Percentiles rank a stretch among this genome's conserved stretches.
phyloP scores from a whole-genome alignment of 2,113 vertebrate species.

The Taxidea taxus region DNA sequence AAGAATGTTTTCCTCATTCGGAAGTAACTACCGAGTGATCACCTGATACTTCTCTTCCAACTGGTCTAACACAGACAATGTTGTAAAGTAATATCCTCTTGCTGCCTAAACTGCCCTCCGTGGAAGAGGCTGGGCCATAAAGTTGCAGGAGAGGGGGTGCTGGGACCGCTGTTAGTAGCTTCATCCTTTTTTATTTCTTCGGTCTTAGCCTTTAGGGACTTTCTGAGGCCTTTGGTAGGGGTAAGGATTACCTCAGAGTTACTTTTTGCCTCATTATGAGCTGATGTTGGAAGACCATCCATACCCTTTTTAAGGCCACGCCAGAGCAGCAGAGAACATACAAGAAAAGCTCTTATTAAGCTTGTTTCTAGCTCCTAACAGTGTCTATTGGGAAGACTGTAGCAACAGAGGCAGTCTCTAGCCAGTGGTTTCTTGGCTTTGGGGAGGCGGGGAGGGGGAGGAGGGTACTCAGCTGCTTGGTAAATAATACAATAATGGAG shows the following conservation, averaged over 20 bases:
- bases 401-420: not conserved
- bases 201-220: not conserved
- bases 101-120: not conserved
- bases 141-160: not conserved
- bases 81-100: not conserved
- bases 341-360: not conserved
- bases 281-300: not conserved
- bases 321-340: not conserved
- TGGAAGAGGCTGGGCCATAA: not conserved
- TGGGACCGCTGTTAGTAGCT: not conserved
- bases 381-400: not conserved
- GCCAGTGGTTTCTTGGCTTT: not conserved
- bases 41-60: not conserved
- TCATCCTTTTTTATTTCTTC: not conserved
- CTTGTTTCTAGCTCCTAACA: not conserved
- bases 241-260: not conserved
- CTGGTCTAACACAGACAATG: not conserved
- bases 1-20: not conserved
- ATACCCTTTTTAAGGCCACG: not conserved
- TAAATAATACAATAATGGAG: not conserved
- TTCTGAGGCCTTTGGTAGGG: not conserved
- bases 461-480: not conserved
- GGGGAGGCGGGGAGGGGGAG: too few relatives aligned
- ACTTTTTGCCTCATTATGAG: not conserved
- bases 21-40: not conserved